A percentile compares a stretch with the other conserved stretches of the same genome.
phyloP scores from a whole-genome alignment of 2,113 vertebrate genomes.

The Gymnobelideus leadbeateri region DNA sequence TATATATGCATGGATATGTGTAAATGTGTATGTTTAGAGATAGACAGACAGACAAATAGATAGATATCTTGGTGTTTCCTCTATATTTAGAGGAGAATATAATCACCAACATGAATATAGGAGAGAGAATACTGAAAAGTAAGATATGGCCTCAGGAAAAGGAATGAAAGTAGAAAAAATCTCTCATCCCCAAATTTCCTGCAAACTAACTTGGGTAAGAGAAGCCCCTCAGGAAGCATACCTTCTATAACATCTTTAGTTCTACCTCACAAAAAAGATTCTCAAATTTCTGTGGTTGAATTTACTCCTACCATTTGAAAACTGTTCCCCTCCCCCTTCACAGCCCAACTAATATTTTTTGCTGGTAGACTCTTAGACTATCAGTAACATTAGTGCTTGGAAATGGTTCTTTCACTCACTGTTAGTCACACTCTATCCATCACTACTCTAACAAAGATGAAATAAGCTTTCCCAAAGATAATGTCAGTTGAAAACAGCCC shows the following conservation, averaged over 20 bases:
- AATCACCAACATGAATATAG: no score
- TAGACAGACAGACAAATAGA: no score
- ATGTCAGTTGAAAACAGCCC: neutral
- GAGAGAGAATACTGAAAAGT: neutral
- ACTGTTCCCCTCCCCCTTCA: neutral
- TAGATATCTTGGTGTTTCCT: no score
- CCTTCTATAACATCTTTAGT: neutral
- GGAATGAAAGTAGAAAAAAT: neutral
- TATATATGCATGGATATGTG: no score
- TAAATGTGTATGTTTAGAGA: no score
- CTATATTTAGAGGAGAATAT: no score
- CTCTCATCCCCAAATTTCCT: neutral
- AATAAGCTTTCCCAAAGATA: constrained; percentile 19
- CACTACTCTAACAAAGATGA: neutral
- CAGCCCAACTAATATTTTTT: neutral
- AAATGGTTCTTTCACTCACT: neutral
- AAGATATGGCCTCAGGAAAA: neutral
- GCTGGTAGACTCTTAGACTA: neutral
- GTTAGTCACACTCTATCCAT: neutral
- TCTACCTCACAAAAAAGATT: neutral
- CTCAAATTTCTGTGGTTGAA: neutral
- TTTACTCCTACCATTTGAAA: neutral
- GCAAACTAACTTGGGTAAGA: neutral
- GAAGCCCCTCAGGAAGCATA: neutral
- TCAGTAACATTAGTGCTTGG: neutral